Evolutionary conservation across 30 jellyfish, hydroid and myxozoan genomes (phyloP), one percentile per base, ranked within the genome.

Genomic region (Pseudorhiza aurosa): DNA sequence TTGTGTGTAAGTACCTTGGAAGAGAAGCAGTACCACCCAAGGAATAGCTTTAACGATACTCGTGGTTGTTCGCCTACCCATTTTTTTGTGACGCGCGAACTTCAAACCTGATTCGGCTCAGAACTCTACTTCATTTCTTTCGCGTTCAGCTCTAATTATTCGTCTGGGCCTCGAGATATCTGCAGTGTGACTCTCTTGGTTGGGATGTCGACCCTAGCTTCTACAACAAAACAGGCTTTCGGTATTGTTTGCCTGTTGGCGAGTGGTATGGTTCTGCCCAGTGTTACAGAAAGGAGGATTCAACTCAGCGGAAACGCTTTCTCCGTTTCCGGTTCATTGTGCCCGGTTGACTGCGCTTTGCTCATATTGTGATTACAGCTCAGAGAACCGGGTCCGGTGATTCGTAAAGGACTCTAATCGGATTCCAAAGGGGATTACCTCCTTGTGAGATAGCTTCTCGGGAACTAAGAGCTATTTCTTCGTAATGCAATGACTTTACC

Each of bases 191-290:
- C 45, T 65, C 71, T 49, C 60, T 47, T 49, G 46, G 82, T 69
- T 64, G 32, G 39, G 50, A 27, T 35, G 90, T 64, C 32, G 45
- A 25, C 90, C 82, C 78, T 78, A 53, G 32, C 75, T 78, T 59
- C 82, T 29, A 22, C 36, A 57, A 51, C 73, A 57, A 65, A 51
- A 47, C 77, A 65, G 81, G 83, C 59, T 56, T 46, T 58, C 71
- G 36, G 79, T 76, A 80, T 80, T 80, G 91, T 80, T 65, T 64
- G 65, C 46, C 91, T 42, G 75, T 67, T 80, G 91, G 84, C 84
- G 65, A 46, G 27, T 49, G 36, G 82, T 47, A 40, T 40, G 51
- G 91, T 30, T 39, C 91, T 63, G 91, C 84, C 91, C 91, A 29
- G 91, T 42, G 58, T 58, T 64, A 44, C 69, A 31, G 78, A 78